Conservation (phyloP, 2,113 vertebrate genomes). For the Ancistrus triradiatus region DNA sequence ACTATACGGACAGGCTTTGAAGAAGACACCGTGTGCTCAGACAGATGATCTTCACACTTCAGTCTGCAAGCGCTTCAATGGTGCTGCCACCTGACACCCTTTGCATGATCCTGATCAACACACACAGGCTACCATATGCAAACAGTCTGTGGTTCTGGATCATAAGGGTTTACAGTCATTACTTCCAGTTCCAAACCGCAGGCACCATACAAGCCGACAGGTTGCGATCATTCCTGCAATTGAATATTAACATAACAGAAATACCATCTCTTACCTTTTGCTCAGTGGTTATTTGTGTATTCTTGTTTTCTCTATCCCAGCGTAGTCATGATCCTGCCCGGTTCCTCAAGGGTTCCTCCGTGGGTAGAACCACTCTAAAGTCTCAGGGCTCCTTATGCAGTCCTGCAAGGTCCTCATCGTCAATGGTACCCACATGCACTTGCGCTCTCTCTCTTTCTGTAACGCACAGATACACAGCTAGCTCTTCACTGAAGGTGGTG, state of each 20-base stretch:
- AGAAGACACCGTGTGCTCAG: background rate
- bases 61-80: background rate
- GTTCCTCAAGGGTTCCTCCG: slow-evolving; percentile 26
- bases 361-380: slow-evolving; percentile 24
- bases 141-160: background rate
- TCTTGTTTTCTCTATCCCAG: slow-evolving; percentile 3
- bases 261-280: slow-evolving; percentile 44
- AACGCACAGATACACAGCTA: no score
- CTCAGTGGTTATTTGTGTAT: background rate
- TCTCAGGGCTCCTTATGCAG: slow-evolving; percentile 21
- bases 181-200: background rate
- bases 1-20: background rate
- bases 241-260: no score
- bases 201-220: background rate
- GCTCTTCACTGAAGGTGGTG: slow-evolving; percentile 13
- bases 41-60: slow-evolving; percentile 3
- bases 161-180: background rate
- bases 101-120: slow-evolving; percentile 2
- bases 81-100: background rate
- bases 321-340: slow-evolving; percentile 22
- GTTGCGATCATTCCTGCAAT: no score
- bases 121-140: background rate
- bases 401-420: slow-evolving; percentile 41
- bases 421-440: slow-evolving; percentile 8
- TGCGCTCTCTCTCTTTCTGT: no score